Conservation (phyloP, 2,113 vertebrate genomes). For the Corythoichthys intestinalis region DNA sequence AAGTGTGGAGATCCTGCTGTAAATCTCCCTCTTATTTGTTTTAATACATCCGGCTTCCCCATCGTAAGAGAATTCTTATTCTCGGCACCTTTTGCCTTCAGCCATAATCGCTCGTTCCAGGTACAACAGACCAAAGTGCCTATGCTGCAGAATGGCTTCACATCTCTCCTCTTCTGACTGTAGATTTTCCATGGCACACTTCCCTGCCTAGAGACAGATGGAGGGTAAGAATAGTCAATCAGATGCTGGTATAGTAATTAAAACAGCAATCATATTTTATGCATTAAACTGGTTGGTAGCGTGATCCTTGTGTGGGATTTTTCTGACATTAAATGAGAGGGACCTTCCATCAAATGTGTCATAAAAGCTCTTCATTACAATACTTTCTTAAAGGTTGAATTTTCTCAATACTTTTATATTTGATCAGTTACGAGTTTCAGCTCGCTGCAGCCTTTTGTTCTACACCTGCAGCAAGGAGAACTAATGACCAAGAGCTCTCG, state of each 20-base stretch:
- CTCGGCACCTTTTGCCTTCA: conserved; percentile 6
- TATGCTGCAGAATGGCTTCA: conserved; percentile 28
- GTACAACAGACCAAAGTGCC: conserved; percentile 23
- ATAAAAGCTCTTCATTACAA: conserved; percentile 45
- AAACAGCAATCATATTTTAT: background rate
- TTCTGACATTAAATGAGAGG: background rate
- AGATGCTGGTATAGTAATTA: conserved; percentile 19
- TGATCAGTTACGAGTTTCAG: background rate
- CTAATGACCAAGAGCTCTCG: conserved; percentile 1
- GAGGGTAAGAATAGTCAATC: conserved; percentile 24
- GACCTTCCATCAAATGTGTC: conserved; percentile 22
- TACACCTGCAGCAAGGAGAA: conserved; percentile 5
- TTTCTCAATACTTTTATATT: background rate
- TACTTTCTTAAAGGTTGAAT: conserved; percentile 6
- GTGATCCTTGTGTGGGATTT: background rate
- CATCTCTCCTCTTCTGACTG: conserved; percentile 26
- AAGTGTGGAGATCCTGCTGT: conserved; percentile 63
- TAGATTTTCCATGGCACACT: conserved; percentile 35
- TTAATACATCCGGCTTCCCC: conserved; percentile 37
- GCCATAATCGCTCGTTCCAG: conserved; percentile 19
- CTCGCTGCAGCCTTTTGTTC: background rate
- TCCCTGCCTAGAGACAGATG: conserved; percentile 43
- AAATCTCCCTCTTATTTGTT: conserved; percentile 48
- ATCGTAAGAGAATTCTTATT: conserved; percentile 18
- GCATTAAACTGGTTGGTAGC: background rate